Evolutionary conservation across 1,140 invertebrate species (phyloP).

Genomic region (Brachionus rubens): DNA sequence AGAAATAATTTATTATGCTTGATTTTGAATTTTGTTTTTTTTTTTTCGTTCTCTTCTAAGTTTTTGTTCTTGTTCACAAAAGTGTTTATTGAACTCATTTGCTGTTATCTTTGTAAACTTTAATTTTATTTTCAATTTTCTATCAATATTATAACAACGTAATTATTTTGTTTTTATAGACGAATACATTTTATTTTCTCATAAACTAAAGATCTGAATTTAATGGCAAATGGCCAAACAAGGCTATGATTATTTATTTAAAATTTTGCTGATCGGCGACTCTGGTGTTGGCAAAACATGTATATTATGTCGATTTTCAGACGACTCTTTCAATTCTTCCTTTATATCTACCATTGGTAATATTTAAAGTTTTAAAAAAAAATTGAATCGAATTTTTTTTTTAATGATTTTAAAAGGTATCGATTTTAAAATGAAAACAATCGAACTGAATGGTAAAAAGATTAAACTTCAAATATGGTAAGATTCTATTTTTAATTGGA

Average conservation of each 20-base stretch:
- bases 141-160: too few relatives aligned
- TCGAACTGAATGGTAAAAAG: slow-evolving; percentile 63
- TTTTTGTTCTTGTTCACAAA: too few relatives aligned
- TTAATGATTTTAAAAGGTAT: slow-evolving; percentile 48
- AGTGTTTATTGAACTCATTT: too few relatives aligned
- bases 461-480: slow-evolving; percentile 64
- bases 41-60: too few relatives aligned
- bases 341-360: slow-evolving; percentile 45
- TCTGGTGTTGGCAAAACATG: slow-evolving; percentile 90
- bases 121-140: too few relatives aligned
- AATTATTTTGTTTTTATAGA: too few relatives aligned
- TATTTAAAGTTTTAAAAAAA: too few relatives aligned
- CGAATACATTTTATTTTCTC: too few relatives aligned
- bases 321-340: slow-evolving; percentile 68
- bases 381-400: not conserved
- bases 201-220: not conserved
- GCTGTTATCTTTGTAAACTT: too few relatives aligned
- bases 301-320: slow-evolving; percentile 88
- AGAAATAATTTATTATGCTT: too few relatives aligned
- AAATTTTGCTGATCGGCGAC: slow-evolving; percentile 83
- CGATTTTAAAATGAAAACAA: slow-evolving; percentile 65
- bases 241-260: slow-evolving; percentile 64
- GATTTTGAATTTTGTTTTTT: too few relatives aligned
- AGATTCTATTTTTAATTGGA: not conserved
- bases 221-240: slow-evolving; percentile 47